phyloP scores from a whole-genome alignment of 2,113 vertebrate genomes.

The Oenanthe melanoleuca region DNA sequence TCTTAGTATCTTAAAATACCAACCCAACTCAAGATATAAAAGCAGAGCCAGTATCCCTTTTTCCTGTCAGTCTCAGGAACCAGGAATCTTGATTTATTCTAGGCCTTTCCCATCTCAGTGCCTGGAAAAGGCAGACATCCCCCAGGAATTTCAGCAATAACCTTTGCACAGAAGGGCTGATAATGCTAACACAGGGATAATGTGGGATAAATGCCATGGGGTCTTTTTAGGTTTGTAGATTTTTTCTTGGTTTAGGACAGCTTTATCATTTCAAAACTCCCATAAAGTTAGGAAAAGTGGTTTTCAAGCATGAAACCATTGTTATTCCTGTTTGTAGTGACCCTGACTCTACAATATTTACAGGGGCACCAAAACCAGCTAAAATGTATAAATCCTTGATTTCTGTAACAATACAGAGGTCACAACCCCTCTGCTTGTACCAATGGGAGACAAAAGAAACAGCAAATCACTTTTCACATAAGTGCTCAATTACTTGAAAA shows the following conservation, averaged over 20 bases:
- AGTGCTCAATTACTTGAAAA: background rate
- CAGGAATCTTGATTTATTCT: background rate
- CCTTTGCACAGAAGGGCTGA: background rate
- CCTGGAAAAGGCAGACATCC: background rate
- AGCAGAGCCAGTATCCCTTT: background rate
- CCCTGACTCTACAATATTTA: background rate
- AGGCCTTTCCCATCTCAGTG: background rate
- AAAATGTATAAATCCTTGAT: background rate
- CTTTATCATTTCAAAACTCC: background rate
- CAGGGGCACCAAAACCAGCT: rapidly evolving
- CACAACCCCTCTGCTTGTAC: rapidly evolving
- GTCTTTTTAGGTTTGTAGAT: background rate
- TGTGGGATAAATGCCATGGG: background rate
- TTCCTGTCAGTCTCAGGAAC: background rate
- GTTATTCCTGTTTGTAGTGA: background rate
- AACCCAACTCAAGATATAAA: background rate
- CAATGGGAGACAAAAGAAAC: background rate
- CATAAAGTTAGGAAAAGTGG: background rate
- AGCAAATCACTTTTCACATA: background rate
- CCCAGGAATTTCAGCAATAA: background rate
- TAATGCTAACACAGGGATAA: too few species aligned
- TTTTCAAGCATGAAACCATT: background rate
- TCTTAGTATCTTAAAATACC: background rate
- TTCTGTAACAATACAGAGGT: background rate
- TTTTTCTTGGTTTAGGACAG: background rate